A percentile compares a stretch with the other conserved stretches of the same genome.
phyloP scores from a whole-genome alignment of 2,113 vertebrate genomes.

The Lamprotornis superbus region DNA sequence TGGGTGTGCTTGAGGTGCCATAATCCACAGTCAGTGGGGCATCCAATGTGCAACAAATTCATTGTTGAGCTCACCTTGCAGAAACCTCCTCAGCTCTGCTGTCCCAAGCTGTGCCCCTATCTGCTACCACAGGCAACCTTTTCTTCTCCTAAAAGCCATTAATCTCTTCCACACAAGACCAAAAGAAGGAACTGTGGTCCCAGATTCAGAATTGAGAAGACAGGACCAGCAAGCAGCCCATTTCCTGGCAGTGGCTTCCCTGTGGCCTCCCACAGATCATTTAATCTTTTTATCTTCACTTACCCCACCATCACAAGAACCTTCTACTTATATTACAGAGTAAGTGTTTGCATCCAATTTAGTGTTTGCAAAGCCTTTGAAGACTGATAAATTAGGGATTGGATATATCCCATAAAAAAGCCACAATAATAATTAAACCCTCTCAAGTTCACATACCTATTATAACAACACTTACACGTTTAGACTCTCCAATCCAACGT shows the following conservation, averaged over 20 bases:
- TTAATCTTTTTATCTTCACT: constrained; percentile 42
- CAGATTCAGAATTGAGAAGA: background rate
- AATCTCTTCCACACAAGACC: background rate
- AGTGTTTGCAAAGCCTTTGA: constrained; percentile 28
- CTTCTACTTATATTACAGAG: constrained; percentile 44
- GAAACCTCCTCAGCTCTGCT: background rate
- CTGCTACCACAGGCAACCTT: background rate
- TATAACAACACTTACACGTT: background rate
- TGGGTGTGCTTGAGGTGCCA: background rate
- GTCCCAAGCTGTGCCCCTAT: rapidly evolving
- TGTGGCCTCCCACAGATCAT: background rate
- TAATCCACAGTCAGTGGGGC: background rate
- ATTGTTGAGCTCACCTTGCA: rapidly evolving
- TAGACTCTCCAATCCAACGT: background rate
- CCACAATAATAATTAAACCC: constrained; percentile 45
- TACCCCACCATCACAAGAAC: background rate
- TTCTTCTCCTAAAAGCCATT: background rate
- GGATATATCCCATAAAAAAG: constrained; percentile 17
- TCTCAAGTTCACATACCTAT: constrained; percentile 17
- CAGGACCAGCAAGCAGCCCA: background rate
- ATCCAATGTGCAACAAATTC: background rate
- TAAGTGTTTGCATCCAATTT: background rate
- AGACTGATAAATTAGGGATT: constrained; percentile 9
- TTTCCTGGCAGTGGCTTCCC: constrained; percentile 1
- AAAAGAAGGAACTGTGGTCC: background rate